Evolutionary conservation across 2,797 vertebrate species (phyloP).

Genomic region (Leptodactylus fallax): DNA sequence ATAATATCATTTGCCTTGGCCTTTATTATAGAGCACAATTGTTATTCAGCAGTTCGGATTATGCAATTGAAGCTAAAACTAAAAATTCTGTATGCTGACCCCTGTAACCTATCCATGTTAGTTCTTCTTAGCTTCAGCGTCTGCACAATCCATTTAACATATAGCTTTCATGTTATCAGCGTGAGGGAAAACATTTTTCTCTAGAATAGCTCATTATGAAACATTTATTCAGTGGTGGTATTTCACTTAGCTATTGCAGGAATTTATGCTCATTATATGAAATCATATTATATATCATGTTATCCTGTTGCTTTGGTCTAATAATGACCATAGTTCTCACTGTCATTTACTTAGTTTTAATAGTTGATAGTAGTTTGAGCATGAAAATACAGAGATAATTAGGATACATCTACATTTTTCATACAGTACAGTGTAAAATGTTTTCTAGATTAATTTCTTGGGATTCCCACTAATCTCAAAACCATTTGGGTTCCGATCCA

Average conservation of each 20-base stretch:
- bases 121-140: slow-evolving; percentile 38
- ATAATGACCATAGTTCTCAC: slow-evolving; percentile 26
- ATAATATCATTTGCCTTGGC: not conserved
- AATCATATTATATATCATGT: slow-evolving; percentile 50
- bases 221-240: slow-evolving; percentile 48
- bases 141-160: slow-evolving; percentile 58
- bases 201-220: slow-evolving; percentile 54
- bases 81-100: slow-evolving; percentile 44
- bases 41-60: slow-evolving; percentile 14
- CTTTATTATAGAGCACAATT: slow-evolving; percentile 27
- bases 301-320: slow-evolving; percentile 40
- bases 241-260: slow-evolving; percentile 35
- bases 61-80: slow-evolving; percentile 31
- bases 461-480: no score
- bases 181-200: slow-evolving; percentile 41
- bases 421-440: no score
- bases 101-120: slow-evolving; percentile 40
- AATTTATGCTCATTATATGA: slow-evolving; percentile 45
- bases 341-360: slow-evolving; percentile 10
- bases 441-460: no score
- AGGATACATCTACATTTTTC: no score
- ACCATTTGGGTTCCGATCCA: no score
- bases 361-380: not conserved
- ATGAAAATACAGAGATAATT: not conserved
- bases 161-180: slow-evolving; percentile 58